phyloP scores from a whole-genome alignment of 2,797 vertebrate genomes.

The Acropternis orthonyx region DNA sequence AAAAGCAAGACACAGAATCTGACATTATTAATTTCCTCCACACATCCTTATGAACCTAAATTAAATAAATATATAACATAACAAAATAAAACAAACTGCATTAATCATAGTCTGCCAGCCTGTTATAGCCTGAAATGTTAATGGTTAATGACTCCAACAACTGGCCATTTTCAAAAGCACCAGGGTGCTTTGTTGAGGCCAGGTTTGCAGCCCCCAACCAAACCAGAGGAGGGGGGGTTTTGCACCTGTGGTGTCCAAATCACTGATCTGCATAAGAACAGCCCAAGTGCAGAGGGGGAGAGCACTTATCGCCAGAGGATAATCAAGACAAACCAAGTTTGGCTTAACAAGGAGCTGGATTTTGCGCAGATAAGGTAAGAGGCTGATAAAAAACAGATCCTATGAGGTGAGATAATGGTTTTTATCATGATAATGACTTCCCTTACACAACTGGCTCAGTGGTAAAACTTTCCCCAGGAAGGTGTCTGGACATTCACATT shows the following conservation, averaged over 20 bases:
- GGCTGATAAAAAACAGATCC: no score
- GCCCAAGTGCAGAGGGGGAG: not conserved
- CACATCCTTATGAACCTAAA: not conserved
- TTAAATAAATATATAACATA: not conserved
- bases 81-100: not conserved
- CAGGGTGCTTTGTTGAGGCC: no score
- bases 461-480: not conserved
- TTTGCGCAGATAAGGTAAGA: no score
- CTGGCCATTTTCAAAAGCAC: not conserved
- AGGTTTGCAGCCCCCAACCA: not conserved
- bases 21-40: not conserved
- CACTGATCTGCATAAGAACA: not conserved
- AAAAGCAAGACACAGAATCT: not conserved
- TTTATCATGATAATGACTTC: not conserved
- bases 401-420: not conserved
- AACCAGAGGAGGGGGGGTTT: not conserved
- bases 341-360: no score
- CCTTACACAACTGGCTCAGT: not conserved
- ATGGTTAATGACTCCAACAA: no score
- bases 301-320: not conserved
- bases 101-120: not conserved
- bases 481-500: not conserved
- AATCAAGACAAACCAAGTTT: not conserved
- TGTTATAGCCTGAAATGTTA: not conserved
- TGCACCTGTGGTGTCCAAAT: not conserved